A percentile compares a stretch with the other conserved stretches of the same genome.
Conservation (phyloP, 2,797 vertebrate genomes). For the Rhinichthys osculus region DNA sequence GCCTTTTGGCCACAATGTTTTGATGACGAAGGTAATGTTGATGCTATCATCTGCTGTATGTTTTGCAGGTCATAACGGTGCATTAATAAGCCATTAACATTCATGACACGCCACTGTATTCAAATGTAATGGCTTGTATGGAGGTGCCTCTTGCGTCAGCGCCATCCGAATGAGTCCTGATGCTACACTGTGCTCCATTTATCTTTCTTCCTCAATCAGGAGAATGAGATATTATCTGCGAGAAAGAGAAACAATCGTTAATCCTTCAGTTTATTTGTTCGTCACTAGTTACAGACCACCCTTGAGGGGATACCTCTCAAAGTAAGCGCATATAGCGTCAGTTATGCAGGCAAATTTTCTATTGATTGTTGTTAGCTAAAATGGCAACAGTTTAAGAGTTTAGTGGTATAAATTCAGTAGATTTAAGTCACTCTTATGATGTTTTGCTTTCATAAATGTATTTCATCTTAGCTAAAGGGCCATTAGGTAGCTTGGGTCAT, state of each 20-base stretch:
- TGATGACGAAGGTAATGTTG: slow-evolving; percentile 38
- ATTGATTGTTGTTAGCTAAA: slow-evolving; percentile 11
- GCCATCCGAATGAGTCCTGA: slow-evolving; percentile 11
- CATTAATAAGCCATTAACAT: neutral
- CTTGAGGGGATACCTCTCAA: slow-evolving; percentile 47
- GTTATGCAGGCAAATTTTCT: neutral
- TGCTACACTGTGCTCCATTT: slow-evolving; percentile 36
- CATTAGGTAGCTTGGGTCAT: neutral
- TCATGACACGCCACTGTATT: slow-evolving; percentile 37
- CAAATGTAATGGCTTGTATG: slow-evolving; percentile 33
- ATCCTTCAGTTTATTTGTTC: slow-evolving; percentile 59
- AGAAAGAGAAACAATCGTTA: slow-evolving; percentile 40
- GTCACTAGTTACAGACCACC: slow-evolving; percentile 54
- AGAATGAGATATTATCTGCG: slow-evolving; percentile 58
- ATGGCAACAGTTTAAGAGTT: neutral
- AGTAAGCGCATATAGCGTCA: slow-evolving; percentile 29
- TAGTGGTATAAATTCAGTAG: neutral
- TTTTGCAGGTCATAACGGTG: neutral
- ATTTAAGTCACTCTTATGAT: too few relatives aligned
- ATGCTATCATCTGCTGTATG: slow-evolving; percentile 1
- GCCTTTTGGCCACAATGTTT: neutral
- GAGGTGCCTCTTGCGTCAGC: slow-evolving; percentile 39
- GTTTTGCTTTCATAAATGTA: neutral
- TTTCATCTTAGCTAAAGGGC: neutral
- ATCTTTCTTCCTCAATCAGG: slow-evolving; percentile 55